These are phyloP conservation scores for Sinentomon sp. DNA, from an alignment of 2,888 invertebrate species.

Conservation along the genomic window DNA sequence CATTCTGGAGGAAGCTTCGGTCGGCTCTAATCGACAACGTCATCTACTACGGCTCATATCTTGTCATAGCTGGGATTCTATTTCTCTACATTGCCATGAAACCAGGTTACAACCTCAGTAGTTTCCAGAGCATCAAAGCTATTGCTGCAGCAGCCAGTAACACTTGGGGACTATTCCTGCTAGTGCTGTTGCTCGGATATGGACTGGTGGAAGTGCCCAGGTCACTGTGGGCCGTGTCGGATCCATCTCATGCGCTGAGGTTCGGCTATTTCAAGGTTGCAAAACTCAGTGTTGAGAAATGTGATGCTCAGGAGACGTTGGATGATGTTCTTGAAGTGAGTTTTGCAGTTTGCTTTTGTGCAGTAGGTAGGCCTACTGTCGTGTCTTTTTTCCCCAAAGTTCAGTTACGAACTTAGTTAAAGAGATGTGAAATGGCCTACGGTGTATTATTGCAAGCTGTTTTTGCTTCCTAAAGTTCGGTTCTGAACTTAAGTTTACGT, in stretches of 20 bases:
- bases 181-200: conserved; percentile 72
- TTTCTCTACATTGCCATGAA: conserved; percentile 80
- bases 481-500: no score
- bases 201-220: conserved; percentile 80
- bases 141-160: conserved; percentile 96
- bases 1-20: conserved; percentile 70
- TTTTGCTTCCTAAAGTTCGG: no score
- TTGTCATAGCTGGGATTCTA: conserved; percentile 75
- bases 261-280: conserved; percentile 80
- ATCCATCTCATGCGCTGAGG: conserved; percentile 52
- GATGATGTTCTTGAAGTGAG: conserved; percentile 75
- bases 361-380: no score
- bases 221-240: conserved; percentile 67
- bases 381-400: no score
- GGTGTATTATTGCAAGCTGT: no score
- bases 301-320: conserved; percentile 86
- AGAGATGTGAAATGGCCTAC: no score
- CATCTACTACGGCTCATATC: conserved; percentile 88
- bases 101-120: conserved; percentile 63
- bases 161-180: conserved; percentile 89
- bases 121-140: conserved; percentile 73
- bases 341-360: neutral
- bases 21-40: conserved; percentile 89
- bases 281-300: conserved; percentile 75
- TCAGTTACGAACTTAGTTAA: no score